Evolutionary conservation across 2,888 invertebrate species (phyloP), one percentile per base, ranked within the genome.

Genomic region (Rapana venosa): DNA sequence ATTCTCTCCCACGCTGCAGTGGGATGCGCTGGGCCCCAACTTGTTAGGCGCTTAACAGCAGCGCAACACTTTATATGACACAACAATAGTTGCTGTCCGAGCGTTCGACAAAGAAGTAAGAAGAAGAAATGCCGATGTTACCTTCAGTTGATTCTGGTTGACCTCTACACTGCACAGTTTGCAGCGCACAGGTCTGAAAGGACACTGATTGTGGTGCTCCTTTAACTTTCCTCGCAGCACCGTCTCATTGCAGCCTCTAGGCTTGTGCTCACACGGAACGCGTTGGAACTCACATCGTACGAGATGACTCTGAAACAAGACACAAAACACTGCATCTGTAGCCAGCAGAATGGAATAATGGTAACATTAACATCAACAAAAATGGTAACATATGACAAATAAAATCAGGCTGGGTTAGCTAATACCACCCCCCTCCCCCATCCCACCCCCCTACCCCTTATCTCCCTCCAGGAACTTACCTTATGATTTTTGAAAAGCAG

Each of bases 161-260:
- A 88, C 83, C 32, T 90, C 91, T 26, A 8, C 8, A 8, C 86
- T 58, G 85, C 91, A 91, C 30, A 87, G 47, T 26, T 87, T 66
- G 47, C 91, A 91, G 11, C 47, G 83, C 35, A 92, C 91, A n/a
- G 92, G 93, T 88, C 90, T 92, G 89, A 89, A 93, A 0, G 90
- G 87, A 91, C 94, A 94, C 15, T n/a, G 70, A n/a, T 61, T n/a
- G 4, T 35, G 36, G 91, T 94, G 94, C n/a, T 90, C 90, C 91
- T 92, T 89, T 22, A 92, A 87, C 86, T 90, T 35, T 32, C 17
- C 26, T 35, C 86, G 61, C 22, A 83, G 47, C 15, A 77, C 11
- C 32, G 26, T 74, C 26, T 77, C 86, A 6, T 58, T 70, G 79
- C 91, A 91, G 61, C 91, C 91, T 74, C 90, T 56, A 0, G 77